phyloP scores from a whole-genome alignment of 2,888 invertebrate species.

The Steromphala cineraria region DNA sequence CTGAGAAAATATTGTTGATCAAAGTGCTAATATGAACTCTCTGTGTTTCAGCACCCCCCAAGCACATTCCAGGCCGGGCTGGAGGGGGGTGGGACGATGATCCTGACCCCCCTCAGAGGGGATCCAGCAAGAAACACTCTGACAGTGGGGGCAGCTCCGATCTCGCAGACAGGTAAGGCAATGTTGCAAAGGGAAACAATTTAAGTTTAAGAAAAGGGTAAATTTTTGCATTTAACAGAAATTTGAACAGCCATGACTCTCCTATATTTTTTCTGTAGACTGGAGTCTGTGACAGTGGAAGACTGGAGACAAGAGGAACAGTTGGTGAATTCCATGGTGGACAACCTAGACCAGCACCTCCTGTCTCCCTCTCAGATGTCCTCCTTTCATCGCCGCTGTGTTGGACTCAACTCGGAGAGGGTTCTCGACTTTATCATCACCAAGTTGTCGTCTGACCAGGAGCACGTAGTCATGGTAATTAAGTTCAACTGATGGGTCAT shows the following conservation, averaged over 20 bases:
- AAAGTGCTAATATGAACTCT: no score
- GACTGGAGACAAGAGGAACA: conserved; percentile 52
- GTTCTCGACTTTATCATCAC: conserved; percentile 53
- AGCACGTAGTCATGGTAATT: conserved; percentile 4
- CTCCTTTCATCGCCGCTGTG: conserved; percentile 48
- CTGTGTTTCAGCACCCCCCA: conserved; percentile 18
- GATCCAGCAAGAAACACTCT: not conserved
- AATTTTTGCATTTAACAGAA: no score
- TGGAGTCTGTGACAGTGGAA: conserved; percentile 32
- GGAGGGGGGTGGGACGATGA: conserved; percentile 67
- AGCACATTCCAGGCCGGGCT: conserved; percentile 58
- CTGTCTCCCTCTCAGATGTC: conserved; percentile 45
- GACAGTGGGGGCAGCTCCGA: conserved; percentile 29
- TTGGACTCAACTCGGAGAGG: conserved; percentile 59
- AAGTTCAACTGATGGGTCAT: no score
- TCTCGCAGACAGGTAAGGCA: conserved; percentile 25
- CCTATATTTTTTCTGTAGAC: conserved; percentile 15
- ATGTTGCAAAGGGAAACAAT: no score
- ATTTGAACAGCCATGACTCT: not conserved
- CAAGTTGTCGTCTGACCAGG: conserved; percentile 30
- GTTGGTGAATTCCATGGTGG: conserved; percentile 42
- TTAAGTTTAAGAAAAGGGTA: no score
- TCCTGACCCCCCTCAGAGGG: conserved; percentile 32
- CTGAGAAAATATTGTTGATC: no score
- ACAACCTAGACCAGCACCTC: conserved; percentile 9